Evolutionary conservation across 2,888 invertebrate species (phyloP), one percentile per base, ranked within the genome.

Genomic region (Priapulus caudatus): DNA sequence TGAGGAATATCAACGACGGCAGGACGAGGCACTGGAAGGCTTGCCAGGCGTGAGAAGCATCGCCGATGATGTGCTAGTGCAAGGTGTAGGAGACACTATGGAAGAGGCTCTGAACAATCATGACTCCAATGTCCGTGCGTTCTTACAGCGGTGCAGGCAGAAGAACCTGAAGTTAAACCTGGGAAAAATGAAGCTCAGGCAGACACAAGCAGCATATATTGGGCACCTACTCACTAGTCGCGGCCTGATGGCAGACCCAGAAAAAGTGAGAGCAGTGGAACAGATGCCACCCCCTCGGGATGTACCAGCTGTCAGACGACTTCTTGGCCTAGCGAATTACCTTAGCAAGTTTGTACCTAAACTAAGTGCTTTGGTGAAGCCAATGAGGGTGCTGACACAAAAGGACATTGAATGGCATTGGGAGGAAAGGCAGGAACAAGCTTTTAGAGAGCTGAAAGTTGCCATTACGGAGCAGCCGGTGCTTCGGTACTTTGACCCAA

Each of bases 41-140:
- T 49, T 60, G 18, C 49, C 23, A 44, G 58, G 59, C 18, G 54
- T 59, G 2, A 18, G 51, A 3, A 47, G 50, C 20, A 56, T 62
- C 3, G 54, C 58, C 20, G 60, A 62, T 49, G 61, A 59, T 45
- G 54, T 60, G 15, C 24, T 60, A 10, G 48, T 58, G 4, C 5
- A 50, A 45, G 58, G 56, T 20, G 48, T 48, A 43, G 54, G 56
- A 10, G 54, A 51, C 16, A 56, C 53, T 4, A 43, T 43, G 19
- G 53, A 54, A 47, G 53, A 58, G 20, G 55, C 58, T 1, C 45
- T 45, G 2, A 45, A 33, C 45, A 55, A 33, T 33, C 33, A 33
- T 33, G 33, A 33, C n/a, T 10, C 10, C 10, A 33, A 33, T 33
- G 33, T 33, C 33, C 33, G 33, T 10, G 33, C 33, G 10, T 33